Base-by-base conservation (phyloP, 2,113 vertebrate species). In the Sebastes fasciatus region DNA sequence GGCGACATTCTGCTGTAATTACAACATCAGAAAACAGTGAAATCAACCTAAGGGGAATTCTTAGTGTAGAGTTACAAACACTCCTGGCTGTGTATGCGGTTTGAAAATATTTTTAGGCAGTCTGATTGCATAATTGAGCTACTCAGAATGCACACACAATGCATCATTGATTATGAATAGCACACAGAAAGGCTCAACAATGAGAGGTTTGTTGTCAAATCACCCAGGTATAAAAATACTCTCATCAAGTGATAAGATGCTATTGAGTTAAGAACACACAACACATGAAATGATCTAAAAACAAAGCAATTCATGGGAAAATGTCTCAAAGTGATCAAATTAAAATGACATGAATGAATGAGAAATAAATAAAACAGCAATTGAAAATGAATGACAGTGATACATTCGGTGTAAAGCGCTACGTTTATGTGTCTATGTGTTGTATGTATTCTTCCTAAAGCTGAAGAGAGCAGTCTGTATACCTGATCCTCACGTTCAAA, bases 401-500 rank as follows among this genome's bases (percentile, higher is more conserved):
- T 12, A 64, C 17, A 49, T 14, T 23, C 8, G 19, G 12, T 42
- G 63, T 46, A 4, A 80, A 51, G 71, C 65, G 80, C 51, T 79
- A 17, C 0, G 11, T 14, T 4, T 34, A 34, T 79, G 45, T 77
- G 40, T 68, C 42, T 10, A 0, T 61, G 60, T 74, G 51, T 74
- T 76, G 45, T n/a, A 43, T 76, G 45, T n/a, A 43, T n/a, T 87
- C 34, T 60, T 73, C 40, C 64, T 57, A 21, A 84, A 74, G 55
- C 82, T 85, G 3, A 71, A 90, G 77, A 94, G 85, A 91, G 86
- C 72, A 88, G 77, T 91, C 89, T 85, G 61, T 94, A 90, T 96
- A 97, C 96, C 96, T 96, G 96, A 93, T 97, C 96, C 93, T 96
- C 96, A 83, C 96, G 95, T 94, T 97, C 96, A 96, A 96, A 97